Conservation (phyloP, 1,140 invertebrate genomes). For the Oscheius sp. region DNA sequence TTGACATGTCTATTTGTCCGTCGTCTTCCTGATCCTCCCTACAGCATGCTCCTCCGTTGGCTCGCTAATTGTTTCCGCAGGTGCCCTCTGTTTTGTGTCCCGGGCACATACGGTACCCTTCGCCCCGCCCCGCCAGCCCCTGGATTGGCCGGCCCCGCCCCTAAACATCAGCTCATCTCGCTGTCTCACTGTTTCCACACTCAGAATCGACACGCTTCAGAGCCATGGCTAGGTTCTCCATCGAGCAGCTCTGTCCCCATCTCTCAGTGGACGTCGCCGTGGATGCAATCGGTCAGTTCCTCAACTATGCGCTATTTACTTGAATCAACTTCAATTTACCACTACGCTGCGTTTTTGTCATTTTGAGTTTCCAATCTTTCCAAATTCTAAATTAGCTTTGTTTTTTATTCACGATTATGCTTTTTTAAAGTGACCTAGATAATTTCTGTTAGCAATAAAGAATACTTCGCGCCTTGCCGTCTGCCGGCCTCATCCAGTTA, state of each 20-base stretch:
- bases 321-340: too few relatives aligned
- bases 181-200: not conserved
- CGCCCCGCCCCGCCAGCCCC: not conserved
- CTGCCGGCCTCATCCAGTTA: too few relatives aligned
- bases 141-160: not conserved
- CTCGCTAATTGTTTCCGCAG: conserved; percentile 1
- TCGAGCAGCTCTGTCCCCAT: not conserved
- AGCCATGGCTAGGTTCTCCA: not conserved
- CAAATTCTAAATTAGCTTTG: too few relatives aligned
- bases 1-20: too few relatives aligned
- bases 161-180: not conserved
- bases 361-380: too few relatives aligned
- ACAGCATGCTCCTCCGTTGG: not conserved
- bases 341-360: too few relatives aligned
- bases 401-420: too few relatives aligned
- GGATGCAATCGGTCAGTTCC: not conserved
- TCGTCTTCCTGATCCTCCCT: not conserved
- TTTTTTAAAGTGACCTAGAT: too few relatives aligned
- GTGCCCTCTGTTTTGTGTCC: not conserved
- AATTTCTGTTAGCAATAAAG: too few relatives aligned
- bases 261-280: not conserved
- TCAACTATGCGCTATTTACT: too few relatives aligned
- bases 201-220: not conserved
- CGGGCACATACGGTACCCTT: not conserved
- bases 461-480: too few relatives aligned